Conservation (phyloP, 2,888 invertebrate species). For the Caenorhabditis plicata region DNA sequence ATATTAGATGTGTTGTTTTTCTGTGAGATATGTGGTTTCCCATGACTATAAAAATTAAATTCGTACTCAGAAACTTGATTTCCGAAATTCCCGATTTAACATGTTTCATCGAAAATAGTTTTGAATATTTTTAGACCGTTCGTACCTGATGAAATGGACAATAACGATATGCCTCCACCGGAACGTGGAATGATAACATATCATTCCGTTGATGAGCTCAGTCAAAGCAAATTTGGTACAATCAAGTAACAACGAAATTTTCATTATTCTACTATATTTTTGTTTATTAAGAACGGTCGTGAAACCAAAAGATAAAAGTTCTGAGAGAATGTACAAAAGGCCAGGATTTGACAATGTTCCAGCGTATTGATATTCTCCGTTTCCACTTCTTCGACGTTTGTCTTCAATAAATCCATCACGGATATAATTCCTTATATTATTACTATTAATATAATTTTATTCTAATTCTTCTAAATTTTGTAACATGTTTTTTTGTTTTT, state of each 20-base stretch:
- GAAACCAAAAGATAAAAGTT: slow-evolving; percentile 46
- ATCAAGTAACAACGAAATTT: slow-evolving; percentile 26
- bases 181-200: slow-evolving; percentile 43
- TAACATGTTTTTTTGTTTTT: too few relatives aligned
- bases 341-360: slow-evolving; percentile 65
- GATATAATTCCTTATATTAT: too few relatives aligned
- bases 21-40: too few relatives aligned
- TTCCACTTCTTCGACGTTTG: not conserved
- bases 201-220: slow-evolving; percentile 52
- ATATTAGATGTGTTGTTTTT: too few relatives aligned
- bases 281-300: slow-evolving; percentile 45
- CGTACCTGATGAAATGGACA: slow-evolving; percentile 61
- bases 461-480: too few relatives aligned
- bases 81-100: too few relatives aligned
- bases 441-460: too few relatives aligned
- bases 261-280: not conserved
- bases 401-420: too few relatives aligned
- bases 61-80: too few relatives aligned
- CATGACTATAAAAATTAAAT: too few relatives aligned
- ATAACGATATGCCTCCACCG: slow-evolving; percentile 49
- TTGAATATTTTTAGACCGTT: slow-evolving; percentile 59
- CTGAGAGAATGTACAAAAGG: slow-evolving; percentile 59
- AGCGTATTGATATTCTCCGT: slow-evolving; percentile 44
- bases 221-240: slow-evolving; percentile 40
- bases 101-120: too few relatives aligned